Percentiles rank a stretch among this genome's conserved stretches.
These are phyloP conservation scores for Sebastes flavidus DNA, from an alignment of 2,797 vertebrate species.

Conservation along the genomic window DNA sequence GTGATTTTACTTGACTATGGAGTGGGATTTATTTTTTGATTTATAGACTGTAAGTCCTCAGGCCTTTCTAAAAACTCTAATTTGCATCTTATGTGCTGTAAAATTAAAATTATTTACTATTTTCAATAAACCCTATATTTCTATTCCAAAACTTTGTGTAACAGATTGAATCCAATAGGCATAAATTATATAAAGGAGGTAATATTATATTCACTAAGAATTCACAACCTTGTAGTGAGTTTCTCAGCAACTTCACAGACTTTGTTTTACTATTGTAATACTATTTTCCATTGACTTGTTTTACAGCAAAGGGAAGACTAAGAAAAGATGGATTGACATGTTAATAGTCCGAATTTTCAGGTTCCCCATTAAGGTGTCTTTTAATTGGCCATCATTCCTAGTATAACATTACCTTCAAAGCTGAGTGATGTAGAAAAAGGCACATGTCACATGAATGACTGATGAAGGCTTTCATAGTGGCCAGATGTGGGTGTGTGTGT, in stretches of 20 bases:
- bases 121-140: background rate
- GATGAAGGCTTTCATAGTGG: background rate
- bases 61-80: constrained; percentile 12
- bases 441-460: background rate
- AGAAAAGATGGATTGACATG: background rate
- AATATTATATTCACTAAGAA: background rate
- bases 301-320: background rate
- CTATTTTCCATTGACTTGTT: background rate
- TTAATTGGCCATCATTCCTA: background rate
- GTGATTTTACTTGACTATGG: background rate
- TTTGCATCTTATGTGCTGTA: constrained; percentile 16
- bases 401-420: background rate
- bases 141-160: background rate
- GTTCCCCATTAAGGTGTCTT: background rate
- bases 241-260: background rate
- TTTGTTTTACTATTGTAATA: background rate
- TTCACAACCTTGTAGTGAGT: background rate
- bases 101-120: background rate
- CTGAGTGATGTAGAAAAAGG: background rate
- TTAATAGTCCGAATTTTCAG: background rate
- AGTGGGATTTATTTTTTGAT: background rate
- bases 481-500: background rate
- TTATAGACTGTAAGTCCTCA: background rate
- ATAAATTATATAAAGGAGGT: background rate
- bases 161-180: background rate